Evolutionary conservation across 2,797 vertebrate genomes (phyloP), one percentile per base, ranked within the genome.

Genomic region (Acropternis orthonyx): DNA sequence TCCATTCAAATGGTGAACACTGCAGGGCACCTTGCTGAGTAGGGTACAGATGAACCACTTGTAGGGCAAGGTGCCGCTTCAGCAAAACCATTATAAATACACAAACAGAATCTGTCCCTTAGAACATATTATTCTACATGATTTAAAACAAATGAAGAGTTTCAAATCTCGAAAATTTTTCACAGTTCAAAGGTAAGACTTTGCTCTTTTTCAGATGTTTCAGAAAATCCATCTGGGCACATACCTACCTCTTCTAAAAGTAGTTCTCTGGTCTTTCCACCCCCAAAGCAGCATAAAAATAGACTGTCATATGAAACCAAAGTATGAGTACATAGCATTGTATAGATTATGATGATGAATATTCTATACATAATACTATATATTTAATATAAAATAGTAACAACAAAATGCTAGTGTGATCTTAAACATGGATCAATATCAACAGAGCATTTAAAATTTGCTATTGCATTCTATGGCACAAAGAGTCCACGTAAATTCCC

Each of bases 161-260:
- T 76, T n/a, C 24, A 86, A 83, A 80, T 20, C 30, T 22, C 51
- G 32, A 67, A 56, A 77, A 28, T 46, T 51, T 84, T 62, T 48
- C 49, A 54, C 23, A 59, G 34, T 71, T 37, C 72, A 72, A 88
- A 88, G 83, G 69, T 85, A 77, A 88, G 61, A 74, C 23, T 67
- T 56, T 14, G 10, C 12, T 80, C 52, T 20, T 86, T 83, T 88
- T 63, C 52, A 93, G 36, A 74, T 41, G 23, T 66, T 84, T 66
- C n/a, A 75, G 43, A 76, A 91, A 89, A 82, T 46, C 37, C 71
- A 95, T 36, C 56, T 94, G 62, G 16, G 65, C 67, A 7, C 13
- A 71, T 85, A 84, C 32, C 83, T 86, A 80, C 56, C 34, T 85
- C 77, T 86, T 88, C 66, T 66, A 90, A 95, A 83, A 75, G 66